Conservation (phyloP, 2,797 vertebrate species). For the Aphelocoma californica region DNA sequence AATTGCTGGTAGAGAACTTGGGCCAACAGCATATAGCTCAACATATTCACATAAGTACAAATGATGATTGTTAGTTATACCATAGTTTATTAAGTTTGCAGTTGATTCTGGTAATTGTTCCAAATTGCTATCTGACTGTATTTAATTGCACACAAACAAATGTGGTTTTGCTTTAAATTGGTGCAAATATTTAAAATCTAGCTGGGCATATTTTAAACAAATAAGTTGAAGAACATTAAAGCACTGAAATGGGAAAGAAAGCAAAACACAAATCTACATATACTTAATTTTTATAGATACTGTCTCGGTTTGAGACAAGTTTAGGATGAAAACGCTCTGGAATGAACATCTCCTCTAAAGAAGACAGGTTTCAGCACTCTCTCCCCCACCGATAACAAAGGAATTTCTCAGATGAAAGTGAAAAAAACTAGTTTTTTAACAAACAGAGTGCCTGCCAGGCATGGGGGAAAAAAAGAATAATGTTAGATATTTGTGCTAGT, state of each 20-base stretch:
- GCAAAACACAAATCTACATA: not conserved
- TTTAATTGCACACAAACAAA: not conserved
- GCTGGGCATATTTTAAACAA: not conserved
- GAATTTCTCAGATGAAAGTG: too few relatives aligned
- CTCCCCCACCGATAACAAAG: too few relatives aligned
- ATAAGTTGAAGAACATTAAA: not conserved
- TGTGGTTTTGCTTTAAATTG: not conserved
- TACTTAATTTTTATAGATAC: not conserved
- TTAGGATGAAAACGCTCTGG: too few relatives aligned
- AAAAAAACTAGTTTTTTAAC: too few relatives aligned
- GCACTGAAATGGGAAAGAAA: not conserved
- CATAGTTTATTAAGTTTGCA: not conserved
- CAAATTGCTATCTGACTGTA: not conserved
- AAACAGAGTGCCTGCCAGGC: too few relatives aligned
- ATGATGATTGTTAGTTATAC: not conserved
- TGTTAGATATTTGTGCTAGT: too few relatives aligned
- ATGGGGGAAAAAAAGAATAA: too few relatives aligned
- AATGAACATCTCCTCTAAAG: too few relatives aligned
- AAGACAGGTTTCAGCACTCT: too few relatives aligned
- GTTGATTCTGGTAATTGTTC: not conserved
- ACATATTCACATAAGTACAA: not conserved
- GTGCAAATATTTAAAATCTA: not conserved
- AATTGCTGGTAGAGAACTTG: not conserved
- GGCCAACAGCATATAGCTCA: not conserved
- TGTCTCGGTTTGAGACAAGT: too few relatives aligned